Base-by-base conservation (phyloP, 2,888 invertebrate species). In the Volucella inflata region DNA sequence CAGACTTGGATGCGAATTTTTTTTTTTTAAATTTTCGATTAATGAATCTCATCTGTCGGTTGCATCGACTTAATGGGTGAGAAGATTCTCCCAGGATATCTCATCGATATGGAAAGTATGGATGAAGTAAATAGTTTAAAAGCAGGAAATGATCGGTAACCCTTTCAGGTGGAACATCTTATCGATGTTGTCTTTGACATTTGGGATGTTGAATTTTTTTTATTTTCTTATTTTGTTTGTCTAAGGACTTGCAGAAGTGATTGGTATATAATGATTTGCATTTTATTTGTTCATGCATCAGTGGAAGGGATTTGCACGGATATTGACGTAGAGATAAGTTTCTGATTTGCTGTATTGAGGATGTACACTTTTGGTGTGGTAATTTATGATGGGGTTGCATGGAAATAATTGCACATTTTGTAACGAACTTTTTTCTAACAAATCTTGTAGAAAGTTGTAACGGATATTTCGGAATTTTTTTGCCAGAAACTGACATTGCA, bases 1-100 rank as follows among this genome's bases (percentile, higher is more conserved):
- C 87, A 87, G 77, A 82, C 70, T 82, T 78, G 53, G 72, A 74
- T 87, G 82, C 87, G 87, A 82, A 59, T 81, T 81, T 85, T 85
- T 75, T 80, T 48, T 51, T 75, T 50, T 38, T 51, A 30, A 21
- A n/a, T 16, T 21, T 30, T n/a, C 42, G 16, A 17, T 14, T 62
- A 53, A 50, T 68, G 77, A 68, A 57, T 84, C 84, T 79, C 79
- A 79, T 80, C 70, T 50, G 75, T 55, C 57, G 64, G 65, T 75
- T 74, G 84, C 65, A 82, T 82, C 71, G 53, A 30, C 67, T 65
- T 67, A 75, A 84, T 84, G 76, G 80, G 72, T 85, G 85, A 80
- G 85, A 80, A 85, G 80, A 85, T 80, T 85, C 85, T 85, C 79
- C 76, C 80, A 85, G 72, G 76, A 77, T 80, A 50, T 59, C 55